Evolutionary conservation across 2,888 invertebrate species (phyloP).

Genomic region (Eupithecia abbreviata): DNA sequence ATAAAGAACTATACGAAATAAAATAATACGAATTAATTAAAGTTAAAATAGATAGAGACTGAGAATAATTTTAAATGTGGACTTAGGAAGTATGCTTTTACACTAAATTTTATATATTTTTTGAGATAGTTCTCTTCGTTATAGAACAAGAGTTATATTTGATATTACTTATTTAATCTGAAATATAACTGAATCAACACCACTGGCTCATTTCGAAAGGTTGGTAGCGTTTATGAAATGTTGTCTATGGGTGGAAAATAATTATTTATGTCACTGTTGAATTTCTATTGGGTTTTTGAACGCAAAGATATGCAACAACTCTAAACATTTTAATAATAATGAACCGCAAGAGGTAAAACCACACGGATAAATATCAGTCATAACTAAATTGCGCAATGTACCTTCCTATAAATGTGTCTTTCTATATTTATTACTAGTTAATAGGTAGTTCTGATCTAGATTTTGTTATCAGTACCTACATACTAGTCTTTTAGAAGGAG

Average conservation of each 20-base stretch:
- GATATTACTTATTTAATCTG: too few species aligned
- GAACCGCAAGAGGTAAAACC: not conserved
- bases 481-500: too few species aligned
- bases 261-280: not conserved
- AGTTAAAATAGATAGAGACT: too few species aligned
- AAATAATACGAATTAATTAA: too few species aligned
- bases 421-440: not conserved
- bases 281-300: not conserved
- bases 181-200: too few species aligned
- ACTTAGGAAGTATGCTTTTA: too few species aligned
- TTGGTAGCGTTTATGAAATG: not conserved
- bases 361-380: not conserved
- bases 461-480: not conserved
- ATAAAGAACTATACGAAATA: not conserved
- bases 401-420: not conserved
- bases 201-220: not conserved
- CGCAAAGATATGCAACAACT: not conserved
- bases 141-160: too few species aligned
- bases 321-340: not conserved
- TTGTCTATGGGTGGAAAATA: not conserved
- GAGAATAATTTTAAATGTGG: too few species aligned
- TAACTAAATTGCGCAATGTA: not conserved
- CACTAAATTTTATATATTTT: too few species aligned
- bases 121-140: too few species aligned
- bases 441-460: not conserved